Percentiles rank a stretch among this genome's conserved stretches.
Conservation (phyloP, 2,888 invertebrate species). For the Odontomyia ornata region DNA sequence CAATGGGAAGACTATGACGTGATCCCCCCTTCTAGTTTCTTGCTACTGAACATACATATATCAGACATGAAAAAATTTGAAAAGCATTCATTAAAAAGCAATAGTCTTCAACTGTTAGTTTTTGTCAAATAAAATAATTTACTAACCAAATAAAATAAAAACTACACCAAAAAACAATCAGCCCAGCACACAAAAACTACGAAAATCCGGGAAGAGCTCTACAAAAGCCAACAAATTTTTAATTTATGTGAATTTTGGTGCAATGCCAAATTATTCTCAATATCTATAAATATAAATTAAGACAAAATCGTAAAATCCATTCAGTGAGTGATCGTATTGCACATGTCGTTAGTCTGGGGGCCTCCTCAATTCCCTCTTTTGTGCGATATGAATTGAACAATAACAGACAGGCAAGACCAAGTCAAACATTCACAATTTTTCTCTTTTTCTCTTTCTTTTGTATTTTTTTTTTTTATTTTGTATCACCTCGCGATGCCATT, state of each 20-base stretch:
- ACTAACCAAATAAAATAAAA: too few relatives aligned
- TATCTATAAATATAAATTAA: conserved; percentile 13
- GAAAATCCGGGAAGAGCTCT: background rate
- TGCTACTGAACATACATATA: too few relatives aligned
- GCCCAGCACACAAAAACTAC: too few relatives aligned
- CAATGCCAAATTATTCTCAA: conserved; percentile 21
- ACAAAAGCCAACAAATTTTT: conserved; percentile 27
- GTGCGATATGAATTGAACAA: background rate
- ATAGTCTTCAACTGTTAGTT: too few relatives aligned
- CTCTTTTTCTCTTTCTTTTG: background rate
- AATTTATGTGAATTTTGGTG: conserved; percentile 14
- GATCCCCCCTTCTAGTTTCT: too few relatives aligned
- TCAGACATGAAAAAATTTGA: too few relatives aligned
- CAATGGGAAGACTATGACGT: too few relatives aligned
- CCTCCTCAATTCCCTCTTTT: background rate
- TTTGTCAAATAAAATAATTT: too few relatives aligned
- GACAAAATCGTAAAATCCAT: background rate
- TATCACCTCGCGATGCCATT: background rate
- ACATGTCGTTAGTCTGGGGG: background rate
- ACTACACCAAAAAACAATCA: too few relatives aligned
- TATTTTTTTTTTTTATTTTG: background rate
- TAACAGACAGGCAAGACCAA: background rate
- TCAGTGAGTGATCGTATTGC: conserved; percentile 18
- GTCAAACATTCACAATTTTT: background rate
- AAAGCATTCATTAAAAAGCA: too few relatives aligned